phyloP scores from a whole-genome alignment of 2,113 vertebrate genomes.

The Leptocoma aspasia region DNA sequence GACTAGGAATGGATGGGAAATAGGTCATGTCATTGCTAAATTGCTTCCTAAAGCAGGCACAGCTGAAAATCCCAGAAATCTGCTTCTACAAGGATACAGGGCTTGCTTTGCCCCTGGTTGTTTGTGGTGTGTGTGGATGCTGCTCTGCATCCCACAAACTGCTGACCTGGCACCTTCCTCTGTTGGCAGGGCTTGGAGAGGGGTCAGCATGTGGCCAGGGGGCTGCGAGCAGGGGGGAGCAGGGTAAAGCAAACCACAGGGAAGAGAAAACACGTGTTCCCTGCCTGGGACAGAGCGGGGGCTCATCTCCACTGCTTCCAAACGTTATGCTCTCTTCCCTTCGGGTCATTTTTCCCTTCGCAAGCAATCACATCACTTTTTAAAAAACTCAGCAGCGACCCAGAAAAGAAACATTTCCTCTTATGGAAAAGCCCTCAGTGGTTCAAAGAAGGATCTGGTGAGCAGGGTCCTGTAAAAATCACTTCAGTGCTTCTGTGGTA shows the following conservation, averaged over 20 bases:
- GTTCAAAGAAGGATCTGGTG: background rate
- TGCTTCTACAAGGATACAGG: background rate
- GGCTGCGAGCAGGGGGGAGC: accelerated
- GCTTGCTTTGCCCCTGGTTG: background rate
- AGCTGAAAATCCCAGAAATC: background rate
- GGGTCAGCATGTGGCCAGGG: accelerated
- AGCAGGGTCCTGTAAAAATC: slow-evolving; percentile 10
- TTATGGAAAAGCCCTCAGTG: slow-evolving; percentile 34
- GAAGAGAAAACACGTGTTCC: slow-evolving; percentile 26
- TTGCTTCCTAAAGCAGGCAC: background rate
- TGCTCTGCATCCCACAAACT: background rate
- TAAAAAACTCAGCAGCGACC: slow-evolving; percentile 30
- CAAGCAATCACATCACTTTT: slow-evolving; percentile 36
- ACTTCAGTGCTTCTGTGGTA: background rate
- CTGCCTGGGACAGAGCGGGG: background rate
- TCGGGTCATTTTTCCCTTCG: slow-evolving; percentile 11
- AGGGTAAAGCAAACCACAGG: background rate
- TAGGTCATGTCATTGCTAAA: background rate
- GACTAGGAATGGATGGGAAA: background rate
- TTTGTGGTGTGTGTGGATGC: background rate
- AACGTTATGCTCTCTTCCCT: background rate
- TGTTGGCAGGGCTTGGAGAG: background rate
- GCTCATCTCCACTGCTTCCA: background rate
- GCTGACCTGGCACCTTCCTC: background rate
- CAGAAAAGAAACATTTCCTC: slow-evolving; percentile 60